Evolutionary conservation across 2,797 vertebrate genomes (phyloP), one percentile per base, ranked within the genome.

Genomic region (Sebastes umbrosus): DNA sequence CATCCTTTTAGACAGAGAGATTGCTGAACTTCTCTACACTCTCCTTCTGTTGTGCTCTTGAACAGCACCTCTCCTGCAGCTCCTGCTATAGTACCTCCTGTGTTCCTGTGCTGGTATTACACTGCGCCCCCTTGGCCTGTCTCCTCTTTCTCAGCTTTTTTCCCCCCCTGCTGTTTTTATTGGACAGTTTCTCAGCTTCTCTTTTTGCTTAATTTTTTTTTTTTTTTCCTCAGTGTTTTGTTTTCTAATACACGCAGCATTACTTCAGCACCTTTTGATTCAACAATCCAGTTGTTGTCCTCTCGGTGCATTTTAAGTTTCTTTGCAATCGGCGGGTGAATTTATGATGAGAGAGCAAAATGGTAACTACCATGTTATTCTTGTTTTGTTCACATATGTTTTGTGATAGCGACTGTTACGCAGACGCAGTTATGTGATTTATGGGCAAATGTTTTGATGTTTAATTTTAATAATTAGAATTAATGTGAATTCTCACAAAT

Each of bases 311-410:
- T 90, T 90, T 90, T 89, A 84, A 77, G 43, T 89, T 92, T 92
- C 80, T 90, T 92, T 90, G 80, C 90, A 87, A 86, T 90, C 91
- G 84, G 85, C 88, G 83, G 88, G 89, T 91, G 93, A 93, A 91
- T 95, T 96, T 96, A 97, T 96, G 96, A 97, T 97, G 97, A 96
- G 94, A 96, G 94, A 96, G 93, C 94, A 93, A 95, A 94, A 98
- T 97, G 97, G 97, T 98, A 98, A 98, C 94, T 97, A 97, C 90
- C 29, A 31, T 74, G 2, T 66, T 80, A 89, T 89, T 83, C 66
- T 85, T 92, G 43, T 87, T 83, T 84, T 72, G 71, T 88, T 70
- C 46, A 43, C 64, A 55, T 73, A 22, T 90, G 59, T 85, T 92
- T 90, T 84, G 57, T 87, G 43, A 54, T 36, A 32, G 34, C 22